A percentile compares a stretch with the other conserved stretches of the same genome.
phyloP scores from a whole-genome alignment of 2,888 invertebrate genomes.

The Xestia sexstrigata region DNA sequence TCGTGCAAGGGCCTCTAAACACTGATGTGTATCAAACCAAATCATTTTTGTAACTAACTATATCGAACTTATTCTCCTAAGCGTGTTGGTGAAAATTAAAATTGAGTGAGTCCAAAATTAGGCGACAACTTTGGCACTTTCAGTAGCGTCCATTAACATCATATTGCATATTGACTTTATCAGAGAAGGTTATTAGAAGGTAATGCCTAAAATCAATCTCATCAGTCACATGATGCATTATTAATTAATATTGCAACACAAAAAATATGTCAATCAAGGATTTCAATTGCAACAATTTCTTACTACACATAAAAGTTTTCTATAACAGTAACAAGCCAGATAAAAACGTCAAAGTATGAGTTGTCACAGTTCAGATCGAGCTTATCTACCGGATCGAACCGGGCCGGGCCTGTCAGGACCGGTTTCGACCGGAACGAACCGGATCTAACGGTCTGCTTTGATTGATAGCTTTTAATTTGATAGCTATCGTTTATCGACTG shows the following conservation, averaged over 20 bases:
- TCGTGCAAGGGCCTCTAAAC: too few species aligned
- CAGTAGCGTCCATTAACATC: too few species aligned
- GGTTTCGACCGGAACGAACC: slow-evolving; percentile 55
- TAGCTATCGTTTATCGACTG: slow-evolving; percentile 65
- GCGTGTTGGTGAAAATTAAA: too few species aligned
- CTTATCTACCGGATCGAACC: slow-evolving; percentile 66
- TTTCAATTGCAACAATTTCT: slow-evolving; percentile 13
- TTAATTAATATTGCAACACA: not conserved
- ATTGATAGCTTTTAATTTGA: slow-evolving; percentile 70
- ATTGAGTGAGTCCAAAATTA: too few species aligned
- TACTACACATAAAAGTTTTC: not conserved
- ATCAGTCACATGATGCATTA: not conserved
- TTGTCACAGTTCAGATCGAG: slow-evolving; percentile 62
- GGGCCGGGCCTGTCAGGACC: slow-evolving; percentile 61
- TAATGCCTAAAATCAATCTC: not conserved
- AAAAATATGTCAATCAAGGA: not conserved
- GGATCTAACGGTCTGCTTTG: slow-evolving; percentile 57
- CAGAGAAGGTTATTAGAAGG: not conserved
- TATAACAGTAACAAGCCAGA: slow-evolving; percentile 23
- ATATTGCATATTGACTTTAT: too few species aligned
- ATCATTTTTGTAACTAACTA: not conserved
- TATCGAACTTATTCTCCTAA: not conserved
- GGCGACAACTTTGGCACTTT: too few species aligned
- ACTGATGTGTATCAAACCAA: not conserved
- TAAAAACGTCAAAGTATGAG: slow-evolving; percentile 60